Conservation (phyloP, 2,888 invertebrate species). For the Phalera bucephala region DNA sequence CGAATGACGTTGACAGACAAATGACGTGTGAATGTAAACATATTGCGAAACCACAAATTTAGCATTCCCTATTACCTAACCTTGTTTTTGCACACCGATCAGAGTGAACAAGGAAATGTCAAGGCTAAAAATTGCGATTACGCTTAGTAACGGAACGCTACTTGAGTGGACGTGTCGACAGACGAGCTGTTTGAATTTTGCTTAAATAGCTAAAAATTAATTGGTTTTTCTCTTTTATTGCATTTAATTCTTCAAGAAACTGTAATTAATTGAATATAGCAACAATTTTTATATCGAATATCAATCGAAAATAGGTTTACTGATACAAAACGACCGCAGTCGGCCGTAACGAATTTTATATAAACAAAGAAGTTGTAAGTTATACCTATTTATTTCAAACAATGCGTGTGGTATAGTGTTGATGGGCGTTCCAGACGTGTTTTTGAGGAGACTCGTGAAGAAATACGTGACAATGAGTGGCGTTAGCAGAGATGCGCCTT, state of each 20-base stretch:
- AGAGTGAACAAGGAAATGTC: slow-evolving; percentile 17
- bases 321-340: slow-evolving; percentile 8
- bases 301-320: slow-evolving; percentile 11
- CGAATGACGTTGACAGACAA: slow-evolving; percentile 2
- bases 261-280: background rate
- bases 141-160: slow-evolving; percentile 12
- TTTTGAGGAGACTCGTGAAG: slow-evolving; percentile 36
- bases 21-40: slow-evolving; percentile 9
- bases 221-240: background rate
- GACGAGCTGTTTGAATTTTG: background rate
- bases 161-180: slow-evolving; percentile 25
- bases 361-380: slow-evolving; percentile 54
- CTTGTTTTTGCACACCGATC: slow-evolving; percentile 10
- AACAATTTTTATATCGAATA: background rate
- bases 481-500: slow-evolving; percentile 83
- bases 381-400: slow-evolving; percentile 29
- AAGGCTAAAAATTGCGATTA: slow-evolving; percentile 12
- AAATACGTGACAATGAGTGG: slow-evolving; percentile 75
- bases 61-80: slow-evolving; percentile 18
- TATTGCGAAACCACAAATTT: slow-evolving; percentile 10
- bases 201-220: background rate
- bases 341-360: slow-evolving; percentile 12
- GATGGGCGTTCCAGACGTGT: slow-evolving; percentile 34
- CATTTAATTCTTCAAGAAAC: background rate
- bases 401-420: slow-evolving; percentile 41